Evolutionary conservation across 2,888 invertebrate species (phyloP), one percentile per base, ranked within the genome.

Genomic region (Rhagophthalmus giganteus): DNA sequence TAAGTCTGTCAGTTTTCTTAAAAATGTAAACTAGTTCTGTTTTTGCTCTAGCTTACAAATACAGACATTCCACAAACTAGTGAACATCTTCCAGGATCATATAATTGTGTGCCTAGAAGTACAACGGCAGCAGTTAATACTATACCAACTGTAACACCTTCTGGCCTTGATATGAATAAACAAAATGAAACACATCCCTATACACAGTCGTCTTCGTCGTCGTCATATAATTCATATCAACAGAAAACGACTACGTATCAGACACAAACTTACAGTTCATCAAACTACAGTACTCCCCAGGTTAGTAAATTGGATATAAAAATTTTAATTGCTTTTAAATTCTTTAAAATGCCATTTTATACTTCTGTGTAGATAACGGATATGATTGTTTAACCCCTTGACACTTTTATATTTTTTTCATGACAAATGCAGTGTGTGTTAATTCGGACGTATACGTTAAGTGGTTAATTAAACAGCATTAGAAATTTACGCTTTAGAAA

Each of bases 201-300:
- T 34, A 75, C 78, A 50, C 79, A 78, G 60, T 62, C 74, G 48
- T n/a, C n/a, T 34, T 75, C 78, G 50, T 78, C 78, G 60, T 70
- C 77, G 1, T 74, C 69, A 3, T 75, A 73, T 60, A 74, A 69
- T 58, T 67, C 74, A 13, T 74, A 74, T 56, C 74, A 72, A 53
- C 60, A 69, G 3, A 74, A 74, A 59, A 58, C 65, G 6, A 70
- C 65, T 42, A 63, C 67, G 9, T 72, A 72, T 52, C 71, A 66
- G 41, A 40, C 70, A 10, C 63, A 63, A 42, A 61, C 57, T 49
- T 64, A 63, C 35, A 63, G 56, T 49, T 61, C 65, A 9, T 55
- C 60, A 26, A 65, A 54, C 48, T 74, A 74, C 51, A 71, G 62
- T 54, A 62, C 66, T 9, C 59, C 71, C 11, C 73, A 73, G 64